A percentile compares a stretch with the other conserved stretches of the same genome.
Conservation (phyloP, 2,797 vertebrate genomes). For the Bovichtus variegatus region DNA sequence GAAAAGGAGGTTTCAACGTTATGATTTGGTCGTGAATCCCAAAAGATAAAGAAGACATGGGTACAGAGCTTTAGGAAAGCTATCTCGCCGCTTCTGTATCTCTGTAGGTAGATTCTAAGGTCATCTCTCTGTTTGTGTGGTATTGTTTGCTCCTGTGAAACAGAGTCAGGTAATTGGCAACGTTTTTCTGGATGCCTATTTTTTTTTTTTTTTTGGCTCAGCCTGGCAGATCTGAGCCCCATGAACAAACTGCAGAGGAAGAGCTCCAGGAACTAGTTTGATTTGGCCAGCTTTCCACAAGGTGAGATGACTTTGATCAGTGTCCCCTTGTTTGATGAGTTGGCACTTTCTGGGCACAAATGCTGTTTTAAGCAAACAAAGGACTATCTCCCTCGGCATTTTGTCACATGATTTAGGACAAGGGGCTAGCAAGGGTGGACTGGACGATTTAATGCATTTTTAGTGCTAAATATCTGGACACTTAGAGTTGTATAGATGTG, state of each 20-base stretch:
- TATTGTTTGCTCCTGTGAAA: slow-evolving; percentile 46
- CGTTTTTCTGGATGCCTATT: slow-evolving; percentile 15
- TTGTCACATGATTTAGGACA: slow-evolving; percentile 56
- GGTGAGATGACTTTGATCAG: slow-evolving; percentile 75
- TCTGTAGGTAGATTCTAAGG: slow-evolving; percentile 22
- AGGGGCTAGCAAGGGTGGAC: slow-evolving; percentile 9
- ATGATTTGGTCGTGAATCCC: slow-evolving; percentile 10
- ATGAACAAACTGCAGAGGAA: slow-evolving; percentile 54
- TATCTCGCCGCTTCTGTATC: slow-evolving; percentile 23
- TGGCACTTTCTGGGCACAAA: slow-evolving; percentile 71
- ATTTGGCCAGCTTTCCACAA: slow-evolving; percentile 67
- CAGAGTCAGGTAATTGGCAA: slow-evolving; percentile 54
- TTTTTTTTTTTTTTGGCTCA: slow-evolving; percentile 32
- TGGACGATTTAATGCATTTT: slow-evolving; percentile 44
- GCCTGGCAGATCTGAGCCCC: slow-evolving; percentile 29
- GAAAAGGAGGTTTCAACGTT: slow-evolving; percentile 9
- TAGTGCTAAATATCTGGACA: slow-evolving; percentile 21
- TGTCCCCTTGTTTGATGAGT: slow-evolving; percentile 72
- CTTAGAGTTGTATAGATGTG: background rate
- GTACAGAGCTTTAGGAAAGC: background rate
- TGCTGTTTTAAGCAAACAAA: slow-evolving; percentile 75
- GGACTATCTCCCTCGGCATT: slow-evolving; percentile 56
- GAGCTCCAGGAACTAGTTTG: slow-evolving; percentile 70
- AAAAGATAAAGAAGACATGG: slow-evolving; percentile 8
- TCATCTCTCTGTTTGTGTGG: slow-evolving; percentile 22